Base-by-base conservation (phyloP, 2,113 vertebrate genomes). In the Sander vitreus region DNA sequence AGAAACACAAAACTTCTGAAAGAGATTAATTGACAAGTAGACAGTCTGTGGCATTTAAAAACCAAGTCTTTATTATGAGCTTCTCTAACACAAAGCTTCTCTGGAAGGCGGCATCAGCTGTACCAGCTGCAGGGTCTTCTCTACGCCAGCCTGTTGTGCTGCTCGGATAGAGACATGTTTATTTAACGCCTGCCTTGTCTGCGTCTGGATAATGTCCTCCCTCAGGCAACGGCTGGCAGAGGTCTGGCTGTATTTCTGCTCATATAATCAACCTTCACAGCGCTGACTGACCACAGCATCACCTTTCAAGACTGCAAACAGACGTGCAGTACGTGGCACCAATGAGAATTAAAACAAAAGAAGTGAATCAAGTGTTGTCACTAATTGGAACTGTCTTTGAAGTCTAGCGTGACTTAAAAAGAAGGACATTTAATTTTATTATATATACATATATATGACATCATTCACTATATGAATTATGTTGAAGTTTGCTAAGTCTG, bases 201-300 rank as follows among this genome's bases (percentile, higher is more conserved):
- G 45, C 9, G 72, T 88, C 86, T 91, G 91, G 91, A 82, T 86
- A 84, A 86, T 85, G 39, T 91, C 78, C 23, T 39, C 75, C 89
- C 84, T 72, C 23, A 66, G 86, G 83, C 87, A 51, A 33, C 39
- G 83, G 84, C 83, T 92, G 92, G 85, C 89, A 90, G 87, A 87
- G 83, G 43, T 74, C 76, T 80, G 82, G 16, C n/a, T 74, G n/a
- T 84, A 74, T 73, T 81, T 90, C 82, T 87, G 78, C 76, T 87
- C 81, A 71, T 91, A 81, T 86, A 93, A 92, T 88, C 88, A 91
- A 80, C 76, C 79, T 83, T 78, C 60, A 69, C 77, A 70, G 63
- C 15, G 18, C 33, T 48, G 80, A 79, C 82, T 79, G 89, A 74
- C 91, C 83, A 86, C 78, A 55, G 63, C 68, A 25, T 84, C 80